A percentile compares a stretch with the other conserved stretches of the same genome.
Evolutionary conservation across 2,888 invertebrate species (phyloP).

Genomic region (Coenonympha glycerion): DNA sequence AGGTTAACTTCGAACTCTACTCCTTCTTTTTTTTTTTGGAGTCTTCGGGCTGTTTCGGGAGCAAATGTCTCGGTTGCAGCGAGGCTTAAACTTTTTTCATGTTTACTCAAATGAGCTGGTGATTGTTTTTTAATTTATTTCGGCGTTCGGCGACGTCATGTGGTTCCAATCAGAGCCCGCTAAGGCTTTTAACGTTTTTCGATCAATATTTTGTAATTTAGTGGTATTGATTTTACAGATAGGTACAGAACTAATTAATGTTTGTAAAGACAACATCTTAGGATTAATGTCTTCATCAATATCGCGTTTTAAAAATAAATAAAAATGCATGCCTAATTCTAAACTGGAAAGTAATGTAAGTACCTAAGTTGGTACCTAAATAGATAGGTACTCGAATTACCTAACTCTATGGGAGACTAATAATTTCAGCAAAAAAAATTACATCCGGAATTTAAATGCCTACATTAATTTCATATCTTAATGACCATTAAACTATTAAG

Average conservation of each 20-base stretch:
- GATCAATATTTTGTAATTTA: constrained; percentile 41
- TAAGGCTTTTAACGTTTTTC: constrained; percentile 62
- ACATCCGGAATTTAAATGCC: too few species aligned
- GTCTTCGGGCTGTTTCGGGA: constrained; percentile 50
- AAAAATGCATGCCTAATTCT: too few species aligned
- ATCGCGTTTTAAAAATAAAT: neutral
- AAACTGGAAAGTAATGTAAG: too few species aligned
- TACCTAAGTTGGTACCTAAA: too few species aligned
- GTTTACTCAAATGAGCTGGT: constrained; percentile 72
- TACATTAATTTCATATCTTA: too few species aligned
- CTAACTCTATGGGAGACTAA: too few species aligned
- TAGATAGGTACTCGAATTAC: too few species aligned
- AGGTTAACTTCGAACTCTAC: constrained; percentile 27
- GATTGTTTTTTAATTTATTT: constrained; percentile 76
- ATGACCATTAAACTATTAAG: too few species aligned
- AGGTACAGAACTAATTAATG: neutral
- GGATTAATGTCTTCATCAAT: neutral
- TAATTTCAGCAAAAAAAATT: too few species aligned
- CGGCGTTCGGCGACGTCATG: constrained; percentile 65
- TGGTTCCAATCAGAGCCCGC: constrained; percentile 69
- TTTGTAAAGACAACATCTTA: neutral
- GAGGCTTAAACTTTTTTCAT: constrained; percentile 62
- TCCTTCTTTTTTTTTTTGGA: constrained; percentile 19
- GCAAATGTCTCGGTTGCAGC: constrained; percentile 61
- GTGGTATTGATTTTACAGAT: constrained; percentile 11